Evolutionary conservation across 2,113 vertebrate species (phyloP).

Genomic region (Kryptolebias marmoratus): DNA sequence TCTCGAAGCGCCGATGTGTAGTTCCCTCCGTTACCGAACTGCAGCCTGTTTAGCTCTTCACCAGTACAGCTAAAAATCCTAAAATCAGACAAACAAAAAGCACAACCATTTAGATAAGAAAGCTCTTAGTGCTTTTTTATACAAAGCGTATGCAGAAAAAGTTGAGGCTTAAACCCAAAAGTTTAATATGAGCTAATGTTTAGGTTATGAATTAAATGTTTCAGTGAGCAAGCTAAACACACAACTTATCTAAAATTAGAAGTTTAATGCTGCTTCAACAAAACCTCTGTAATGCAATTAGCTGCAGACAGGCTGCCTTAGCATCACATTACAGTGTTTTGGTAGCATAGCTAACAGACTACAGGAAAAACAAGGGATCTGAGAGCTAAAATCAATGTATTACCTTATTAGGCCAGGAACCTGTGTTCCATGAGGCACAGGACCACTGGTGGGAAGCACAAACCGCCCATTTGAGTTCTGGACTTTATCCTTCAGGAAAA

Average conservation of each 20-base stretch:
- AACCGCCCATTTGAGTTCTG: conserved; percentile 97
- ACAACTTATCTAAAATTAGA: conserved; percentile 59
- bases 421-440: conserved; percentile 91
- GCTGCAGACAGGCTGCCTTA: conserved; percentile 34
- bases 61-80: conserved; percentile 89
- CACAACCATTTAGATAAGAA: background rate
- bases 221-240: conserved; percentile 24
- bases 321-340: conserved; percentile 22
- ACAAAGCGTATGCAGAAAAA: too few species aligned
- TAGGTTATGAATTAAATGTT: background rate
- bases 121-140: background rate
- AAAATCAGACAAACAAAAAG: conserved; percentile 1
- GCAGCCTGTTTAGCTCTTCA: conserved; percentile 84
- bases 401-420: conserved; percentile 94
- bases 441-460: conserved; percentile 90
- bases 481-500: conserved; percentile 98
- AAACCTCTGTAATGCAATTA: conserved; percentile 69
- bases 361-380: conserved; percentile 1
- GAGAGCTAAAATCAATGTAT: background rate
- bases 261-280: conserved; percentile 25
- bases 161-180: background rate
- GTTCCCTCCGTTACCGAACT: conserved; percentile 87
- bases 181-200: conserved; percentile 1
- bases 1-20: conserved; percentile 86
- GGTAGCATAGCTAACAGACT: conserved; percentile 1